phyloP scores from a whole-genome alignment of 2,888 invertebrate genomes.

The Amiota mariae region DNA sequence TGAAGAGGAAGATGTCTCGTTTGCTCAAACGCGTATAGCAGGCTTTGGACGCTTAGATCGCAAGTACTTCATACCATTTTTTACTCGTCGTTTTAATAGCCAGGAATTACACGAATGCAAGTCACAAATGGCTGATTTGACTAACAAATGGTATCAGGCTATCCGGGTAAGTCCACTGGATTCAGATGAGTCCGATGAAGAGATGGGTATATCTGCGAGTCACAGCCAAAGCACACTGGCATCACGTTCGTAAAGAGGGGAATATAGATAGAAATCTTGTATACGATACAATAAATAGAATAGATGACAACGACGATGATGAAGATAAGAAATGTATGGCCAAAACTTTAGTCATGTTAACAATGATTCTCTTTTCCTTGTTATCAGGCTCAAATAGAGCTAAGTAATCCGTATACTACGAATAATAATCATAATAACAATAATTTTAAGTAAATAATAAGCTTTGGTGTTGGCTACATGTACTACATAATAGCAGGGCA shows the following conservation, averaged over 20 bases:
- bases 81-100: constrained; percentile 95
- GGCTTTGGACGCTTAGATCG: constrained; percentile 94
- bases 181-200: constrained; percentile 83
- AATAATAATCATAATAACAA: too few relatives aligned
- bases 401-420: not conserved
- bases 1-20: constrained; percentile 90
- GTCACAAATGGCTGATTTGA: constrained; percentile 95
- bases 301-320: not conserved
- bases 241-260: constrained; percentile 50
- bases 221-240: constrained; percentile 61
- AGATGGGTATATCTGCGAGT: constrained; percentile 67
- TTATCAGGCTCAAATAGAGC: constrained; percentile 2
- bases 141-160: constrained; percentile 98
- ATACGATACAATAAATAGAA: constrained; percentile 18
- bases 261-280: constrained; percentile 18
- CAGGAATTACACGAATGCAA: constrained; percentile 97
- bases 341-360: constrained; percentile 22
- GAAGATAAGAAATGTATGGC: constrained; percentile 16
- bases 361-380: not conserved
- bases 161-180: constrained; percentile 91
- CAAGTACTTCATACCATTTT: constrained; percentile 96
- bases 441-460: not conserved
- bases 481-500: not conserved
- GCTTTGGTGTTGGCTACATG: not conserved
- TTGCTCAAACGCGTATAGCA: constrained; percentile 84